Evolutionary conservation across 2,888 invertebrate genomes (phyloP).

Genomic region (Cyaniris semiargus): DNA sequence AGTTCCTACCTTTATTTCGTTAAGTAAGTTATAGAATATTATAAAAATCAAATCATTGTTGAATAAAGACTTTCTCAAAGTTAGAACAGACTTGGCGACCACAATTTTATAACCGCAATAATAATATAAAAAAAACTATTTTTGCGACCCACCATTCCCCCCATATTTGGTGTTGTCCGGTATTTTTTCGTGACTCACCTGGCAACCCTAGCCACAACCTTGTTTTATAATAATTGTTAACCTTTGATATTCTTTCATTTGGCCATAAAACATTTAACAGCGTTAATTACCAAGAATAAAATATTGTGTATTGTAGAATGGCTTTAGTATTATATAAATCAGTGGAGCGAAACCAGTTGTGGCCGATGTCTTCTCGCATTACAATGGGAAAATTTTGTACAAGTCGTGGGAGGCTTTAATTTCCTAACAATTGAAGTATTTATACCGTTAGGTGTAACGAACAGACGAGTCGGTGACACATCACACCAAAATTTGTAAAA

Average conservation of each 20-base stretch:
- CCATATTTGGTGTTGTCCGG: too few species aligned
- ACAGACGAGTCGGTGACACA: conserved; percentile 16
- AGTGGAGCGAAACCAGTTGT: conserved; percentile 46
- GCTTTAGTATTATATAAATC: conserved; percentile 34
- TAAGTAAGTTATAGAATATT: too few species aligned
- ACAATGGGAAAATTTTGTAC: conserved; percentile 49
- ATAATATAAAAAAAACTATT: too few species aligned
- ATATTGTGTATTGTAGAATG: not conserved
- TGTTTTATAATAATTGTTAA: not conserved
- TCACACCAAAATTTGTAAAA: not conserved
- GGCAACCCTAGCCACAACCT: too few species aligned
- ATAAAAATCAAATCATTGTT: too few species aligned
- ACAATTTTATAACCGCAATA: too few species aligned
- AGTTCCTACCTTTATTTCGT: too few species aligned
- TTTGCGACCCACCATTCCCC: too few species aligned
- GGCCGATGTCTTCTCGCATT: conserved; percentile 48
- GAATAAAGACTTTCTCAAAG: too few species aligned
- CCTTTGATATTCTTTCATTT: not conserved
- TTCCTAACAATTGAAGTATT: conserved; percentile 32
- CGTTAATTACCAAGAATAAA: not conserved
- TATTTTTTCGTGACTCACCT: too few species aligned
- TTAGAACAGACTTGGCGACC: too few species aligned
- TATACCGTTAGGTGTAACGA: conserved; percentile 26
- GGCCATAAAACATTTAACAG: not conserved
- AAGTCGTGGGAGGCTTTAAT: conserved; percentile 42